Evolutionary conservation across 2,113 vertebrate genomes (phyloP).

Genomic region (Micromys minutus): DNA sequence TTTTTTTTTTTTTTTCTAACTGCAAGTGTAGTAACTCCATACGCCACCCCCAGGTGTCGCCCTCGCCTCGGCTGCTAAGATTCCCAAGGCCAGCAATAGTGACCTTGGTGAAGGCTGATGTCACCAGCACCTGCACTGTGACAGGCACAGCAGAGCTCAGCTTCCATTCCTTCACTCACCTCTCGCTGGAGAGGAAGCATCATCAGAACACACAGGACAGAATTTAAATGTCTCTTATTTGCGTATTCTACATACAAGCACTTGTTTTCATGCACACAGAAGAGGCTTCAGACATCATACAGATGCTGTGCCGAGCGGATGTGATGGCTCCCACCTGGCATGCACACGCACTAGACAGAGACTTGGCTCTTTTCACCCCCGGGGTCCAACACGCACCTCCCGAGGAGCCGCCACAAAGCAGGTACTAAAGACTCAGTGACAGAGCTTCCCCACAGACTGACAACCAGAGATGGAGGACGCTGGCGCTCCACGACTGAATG

Average conservation of each 20-base stretch:
- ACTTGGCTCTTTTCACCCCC: neutral
- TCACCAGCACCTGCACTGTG: neutral
- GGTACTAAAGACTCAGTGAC: neutral
- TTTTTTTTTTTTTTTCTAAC: neutral
- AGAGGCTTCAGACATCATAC: neutral
- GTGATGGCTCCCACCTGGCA: neutral
- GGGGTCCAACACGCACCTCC: neutral
- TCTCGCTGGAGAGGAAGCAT: neutral
- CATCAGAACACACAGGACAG: neutral
- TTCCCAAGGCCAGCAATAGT: neutral
- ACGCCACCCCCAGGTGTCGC: conserved; percentile 58
- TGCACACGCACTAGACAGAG: neutral
- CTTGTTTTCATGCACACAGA: neutral
- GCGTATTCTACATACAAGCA: neutral
- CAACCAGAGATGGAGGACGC: neutral
- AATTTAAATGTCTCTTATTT: neutral
- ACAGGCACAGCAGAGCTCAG: neutral
- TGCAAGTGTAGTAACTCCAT: neutral
- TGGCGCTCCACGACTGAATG: neutral
- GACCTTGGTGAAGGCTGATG: neutral
- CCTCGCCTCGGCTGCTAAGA: neutral
- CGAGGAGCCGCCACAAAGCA: neutral
- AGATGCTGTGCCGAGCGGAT: neutral
- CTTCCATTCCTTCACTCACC: neutral
- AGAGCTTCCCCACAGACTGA: neutral